Evolutionary conservation across 2,113 vertebrate genomes (phyloP).

Genomic region (Eolophus roseicapilla): DNA sequence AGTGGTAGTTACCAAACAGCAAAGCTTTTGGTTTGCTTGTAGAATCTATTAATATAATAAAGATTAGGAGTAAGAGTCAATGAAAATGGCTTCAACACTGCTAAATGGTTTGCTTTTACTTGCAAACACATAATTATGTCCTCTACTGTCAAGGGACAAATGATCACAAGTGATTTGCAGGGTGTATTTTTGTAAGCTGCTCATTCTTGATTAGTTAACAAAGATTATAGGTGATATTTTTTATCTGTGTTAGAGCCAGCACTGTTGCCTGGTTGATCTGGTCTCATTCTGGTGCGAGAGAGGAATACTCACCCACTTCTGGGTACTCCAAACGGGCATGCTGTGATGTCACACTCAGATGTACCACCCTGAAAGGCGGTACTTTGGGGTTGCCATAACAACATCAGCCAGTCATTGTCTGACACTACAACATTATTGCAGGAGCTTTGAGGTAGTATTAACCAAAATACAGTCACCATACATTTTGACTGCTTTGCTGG

Average conservation of each 20-base stretch:
- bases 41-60: not conserved
- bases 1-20: not conserved
- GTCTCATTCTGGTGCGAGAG: not conserved
- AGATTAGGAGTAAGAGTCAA: not conserved
- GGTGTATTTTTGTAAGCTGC: not conserved
- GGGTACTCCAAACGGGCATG: constrained; percentile 22
- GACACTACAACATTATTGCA: not conserved
- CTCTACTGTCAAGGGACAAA: not conserved
- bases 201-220: not conserved
- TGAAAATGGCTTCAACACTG: not conserved
- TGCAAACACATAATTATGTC: not conserved
- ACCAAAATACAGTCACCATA: constrained; percentile 2
- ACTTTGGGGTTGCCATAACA: constrained; percentile 34
- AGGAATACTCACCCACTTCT: not conserved
- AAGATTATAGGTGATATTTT: not conserved
- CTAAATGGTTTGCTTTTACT: not conserved
- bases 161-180: not conserved
- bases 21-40: not conserved
- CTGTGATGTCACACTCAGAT: constrained; percentile 2
- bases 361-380: constrained; percentile 18
- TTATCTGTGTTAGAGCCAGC: not conserved
- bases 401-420: constrained; percentile 55
- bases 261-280: not conserved
- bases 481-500: not conserved
- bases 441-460: constrained; percentile 4